Percentiles rank a stretch among this genome's conserved stretches.
Evolutionary conservation across 2,797 vertebrate genomes (phyloP).

Genomic region (Harpagifer antarcticus): DNA sequence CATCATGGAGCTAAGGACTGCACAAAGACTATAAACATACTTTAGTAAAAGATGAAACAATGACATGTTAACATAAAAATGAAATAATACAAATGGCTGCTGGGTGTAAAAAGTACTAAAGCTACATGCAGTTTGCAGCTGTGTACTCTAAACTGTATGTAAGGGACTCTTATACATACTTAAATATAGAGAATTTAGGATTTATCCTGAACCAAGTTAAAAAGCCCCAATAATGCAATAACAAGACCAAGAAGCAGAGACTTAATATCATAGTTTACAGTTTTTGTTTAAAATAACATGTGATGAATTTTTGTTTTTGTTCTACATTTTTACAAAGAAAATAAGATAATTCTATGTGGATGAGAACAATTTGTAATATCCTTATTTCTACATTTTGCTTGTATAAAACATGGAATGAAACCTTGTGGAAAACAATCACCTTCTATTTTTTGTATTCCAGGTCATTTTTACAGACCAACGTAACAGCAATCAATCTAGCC

Average conservation of each 20-base stretch:
- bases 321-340: not conserved
- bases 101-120: slow-evolving; percentile 1
- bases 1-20: slow-evolving; percentile 27
- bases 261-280: not conserved
- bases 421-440: too few relatives aligned
- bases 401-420: not conserved
- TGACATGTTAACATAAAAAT: slow-evolving; percentile 35
- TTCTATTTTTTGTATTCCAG: not conserved
- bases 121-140: not conserved
- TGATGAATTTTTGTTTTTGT: not conserved
- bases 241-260: not conserved
- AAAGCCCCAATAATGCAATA: not conserved
- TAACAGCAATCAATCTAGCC: not conserved
- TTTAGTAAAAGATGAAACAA: slow-evolving; percentile 23
- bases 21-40: slow-evolving; percentile 16
- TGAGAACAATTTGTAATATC: not conserved
- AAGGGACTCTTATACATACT: not conserved
- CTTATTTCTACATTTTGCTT: not conserved
- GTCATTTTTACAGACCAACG: not conserved
- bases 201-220: not conserved
- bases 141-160: not conserved
- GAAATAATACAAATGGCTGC: slow-evolving; percentile 18
- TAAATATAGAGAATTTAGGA: not conserved
- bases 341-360: not conserved
- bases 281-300: not conserved